Percentiles rank a stretch among this genome's conserved stretches.
Evolutionary conservation across 1,140 invertebrate genomes (phyloP).

Genomic region (Orchestia grillus): DNA sequence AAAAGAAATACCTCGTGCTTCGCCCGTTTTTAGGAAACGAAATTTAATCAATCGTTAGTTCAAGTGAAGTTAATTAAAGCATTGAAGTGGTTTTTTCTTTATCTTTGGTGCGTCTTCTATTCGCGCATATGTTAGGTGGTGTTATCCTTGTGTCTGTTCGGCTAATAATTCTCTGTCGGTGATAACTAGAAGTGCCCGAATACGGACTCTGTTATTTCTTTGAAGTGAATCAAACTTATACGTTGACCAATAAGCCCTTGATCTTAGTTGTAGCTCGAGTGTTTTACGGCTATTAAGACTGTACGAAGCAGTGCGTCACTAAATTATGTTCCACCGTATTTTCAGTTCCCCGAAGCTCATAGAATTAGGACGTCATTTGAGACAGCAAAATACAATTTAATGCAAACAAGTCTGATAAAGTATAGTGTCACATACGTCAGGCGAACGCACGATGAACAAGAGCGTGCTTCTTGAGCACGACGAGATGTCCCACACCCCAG

Average conservation of each 20-base stretch:
- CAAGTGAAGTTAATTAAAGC: neutral
- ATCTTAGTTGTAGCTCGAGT: neutral
- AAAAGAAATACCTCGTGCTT: too few relatives aligned
- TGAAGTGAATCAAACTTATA: neutral
- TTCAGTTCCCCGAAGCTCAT: neutral
- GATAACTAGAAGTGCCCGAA: too few relatives aligned
- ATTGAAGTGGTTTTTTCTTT: neutral
- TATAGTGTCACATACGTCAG: neutral
- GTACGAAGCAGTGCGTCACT: neutral
- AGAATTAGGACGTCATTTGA: neutral
- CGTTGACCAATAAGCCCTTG: neutral
- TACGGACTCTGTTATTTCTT: too few relatives aligned
- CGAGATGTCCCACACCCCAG: neutral
- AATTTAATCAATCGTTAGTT: too few relatives aligned
- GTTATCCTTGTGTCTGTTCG: neutral
- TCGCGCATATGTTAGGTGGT: neutral
- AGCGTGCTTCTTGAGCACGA: neutral
- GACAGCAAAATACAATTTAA: neutral
- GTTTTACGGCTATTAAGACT: neutral
- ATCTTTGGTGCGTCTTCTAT: neutral
- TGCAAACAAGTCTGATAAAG: neutral
- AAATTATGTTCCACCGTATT: neutral
- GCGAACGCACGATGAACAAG: neutral
- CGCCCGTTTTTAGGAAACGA: too few relatives aligned
- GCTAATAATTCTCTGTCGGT: too few relatives aligned